Evolutionary conservation across 2,888 invertebrate species (phyloP).

Genomic region (Drosophila nr. fundita): DNA sequence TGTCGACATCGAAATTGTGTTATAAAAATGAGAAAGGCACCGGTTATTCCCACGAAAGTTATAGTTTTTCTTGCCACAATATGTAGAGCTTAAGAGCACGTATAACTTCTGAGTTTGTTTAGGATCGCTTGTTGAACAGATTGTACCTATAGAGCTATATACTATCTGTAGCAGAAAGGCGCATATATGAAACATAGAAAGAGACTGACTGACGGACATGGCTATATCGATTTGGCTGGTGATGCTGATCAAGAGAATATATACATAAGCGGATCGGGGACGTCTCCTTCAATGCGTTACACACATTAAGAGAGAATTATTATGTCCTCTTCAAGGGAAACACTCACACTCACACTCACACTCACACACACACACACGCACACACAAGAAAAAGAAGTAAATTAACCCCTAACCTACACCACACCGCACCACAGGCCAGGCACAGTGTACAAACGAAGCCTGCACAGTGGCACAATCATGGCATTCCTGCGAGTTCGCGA

Average conservation of each 20-base stretch:
- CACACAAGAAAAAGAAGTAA: conserved; percentile 7
- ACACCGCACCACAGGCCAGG: conserved; percentile 19
- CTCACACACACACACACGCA: background rate
- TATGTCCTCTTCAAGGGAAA: background rate
- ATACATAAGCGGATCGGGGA: background rate
- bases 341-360: background rate
- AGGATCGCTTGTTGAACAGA: background rate
- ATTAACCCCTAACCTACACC: conserved; percentile 60
- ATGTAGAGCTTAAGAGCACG: too few relatives aligned
- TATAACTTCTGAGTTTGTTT: too few relatives aligned
- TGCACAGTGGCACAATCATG: conserved; percentile 42
- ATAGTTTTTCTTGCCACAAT: too few relatives aligned
- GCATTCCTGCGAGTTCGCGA: conserved; percentile 55
- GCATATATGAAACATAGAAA: background rate
- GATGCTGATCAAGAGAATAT: background rate
- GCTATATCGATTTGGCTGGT: background rate
- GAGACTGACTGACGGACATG: background rate
- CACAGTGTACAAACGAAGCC: conserved; percentile 37
- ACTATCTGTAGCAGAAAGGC: background rate
- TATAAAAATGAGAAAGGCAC: background rate
- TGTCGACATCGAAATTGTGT: background rate
- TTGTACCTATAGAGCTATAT: background rate
- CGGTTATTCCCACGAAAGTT: background rate
- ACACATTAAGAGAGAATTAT: background rate
- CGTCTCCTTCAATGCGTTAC: background rate